Percentiles rank a stretch among this genome's conserved stretches.
phyloP scores from a whole-genome alignment of 2,113 vertebrate genomes.

The Lipotes vexillifer region DNA sequence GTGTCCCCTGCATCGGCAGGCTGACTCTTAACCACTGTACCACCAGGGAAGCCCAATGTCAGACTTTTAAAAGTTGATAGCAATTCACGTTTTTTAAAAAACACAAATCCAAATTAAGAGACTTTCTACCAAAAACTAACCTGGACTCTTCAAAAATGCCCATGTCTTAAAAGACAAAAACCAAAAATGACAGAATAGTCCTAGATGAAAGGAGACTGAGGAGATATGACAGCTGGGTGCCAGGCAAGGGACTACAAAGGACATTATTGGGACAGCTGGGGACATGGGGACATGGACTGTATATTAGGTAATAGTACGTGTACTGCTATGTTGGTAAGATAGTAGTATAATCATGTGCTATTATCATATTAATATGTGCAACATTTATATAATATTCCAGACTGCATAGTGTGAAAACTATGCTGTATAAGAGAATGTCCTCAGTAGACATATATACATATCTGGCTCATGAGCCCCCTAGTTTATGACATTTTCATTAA shows the following conservation, averaged over 20 bases:
- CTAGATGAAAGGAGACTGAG: neutral
- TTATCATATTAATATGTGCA: too few species aligned
- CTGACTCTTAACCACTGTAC: too few species aligned
- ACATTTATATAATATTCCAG: neutral
- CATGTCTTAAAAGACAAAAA: neutral
- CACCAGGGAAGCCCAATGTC: neutral
- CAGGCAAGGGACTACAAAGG: neutral
- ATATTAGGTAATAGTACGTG: neutral
- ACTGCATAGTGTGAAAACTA: neutral
- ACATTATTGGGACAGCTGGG: neutral
- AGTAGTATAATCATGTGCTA: neutral
- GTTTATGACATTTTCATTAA: neutral
- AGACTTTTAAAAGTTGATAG: neutral
- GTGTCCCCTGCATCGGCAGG: too few species aligned
- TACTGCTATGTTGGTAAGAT: fast-evolving
- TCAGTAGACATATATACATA: neutral
- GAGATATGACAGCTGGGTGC: neutral
- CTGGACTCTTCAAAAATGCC: neutral
- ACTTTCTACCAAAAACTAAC: neutral
- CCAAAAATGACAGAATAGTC: neutral
- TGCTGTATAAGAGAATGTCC: neutral
- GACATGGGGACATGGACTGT: fast-evolving
- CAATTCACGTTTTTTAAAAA: neutral
- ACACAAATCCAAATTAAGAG: neutral
- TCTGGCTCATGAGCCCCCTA: neutral